phyloP scores from a whole-genome alignment of 2,113 vertebrate species.

The Butastur rufipennis region DNA sequence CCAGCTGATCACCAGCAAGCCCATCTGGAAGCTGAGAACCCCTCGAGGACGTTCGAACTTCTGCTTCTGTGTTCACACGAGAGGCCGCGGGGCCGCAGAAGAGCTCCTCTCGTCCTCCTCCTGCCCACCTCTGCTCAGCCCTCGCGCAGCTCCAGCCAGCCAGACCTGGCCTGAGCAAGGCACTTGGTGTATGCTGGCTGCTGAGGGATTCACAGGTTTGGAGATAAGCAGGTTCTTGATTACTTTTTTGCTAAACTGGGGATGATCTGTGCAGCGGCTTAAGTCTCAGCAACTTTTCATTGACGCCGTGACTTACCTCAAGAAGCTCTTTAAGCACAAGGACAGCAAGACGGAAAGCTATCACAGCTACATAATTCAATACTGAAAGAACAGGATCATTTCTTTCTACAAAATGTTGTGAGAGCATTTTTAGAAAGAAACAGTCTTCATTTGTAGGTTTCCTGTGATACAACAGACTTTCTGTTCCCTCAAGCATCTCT shows the following conservation, averaged over 20 bases:
- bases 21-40: neutral
- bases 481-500: neutral
- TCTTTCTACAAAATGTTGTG: neutral
- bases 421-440: neutral
- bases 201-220: neutral
- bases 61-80: neutral
- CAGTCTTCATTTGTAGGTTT: neutral
- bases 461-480: neutral
- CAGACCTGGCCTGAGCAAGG: neutral
- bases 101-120: neutral
- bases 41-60: neutral
- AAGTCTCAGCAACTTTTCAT: neutral
- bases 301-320: neutral
- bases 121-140: neutral
- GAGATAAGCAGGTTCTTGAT: neutral
- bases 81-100: neutral
- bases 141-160: accelerated
- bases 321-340: neutral
- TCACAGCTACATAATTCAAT: neutral
- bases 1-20: neutral
- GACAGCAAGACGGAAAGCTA: neutral
- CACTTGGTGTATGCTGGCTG: accelerated
- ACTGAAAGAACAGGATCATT: neutral
- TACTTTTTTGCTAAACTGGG: neutral
- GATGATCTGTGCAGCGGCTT: neutral